Conservation (phyloP, 2,888 invertebrate genomes). For the Ichneumon xanthorius region DNA sequence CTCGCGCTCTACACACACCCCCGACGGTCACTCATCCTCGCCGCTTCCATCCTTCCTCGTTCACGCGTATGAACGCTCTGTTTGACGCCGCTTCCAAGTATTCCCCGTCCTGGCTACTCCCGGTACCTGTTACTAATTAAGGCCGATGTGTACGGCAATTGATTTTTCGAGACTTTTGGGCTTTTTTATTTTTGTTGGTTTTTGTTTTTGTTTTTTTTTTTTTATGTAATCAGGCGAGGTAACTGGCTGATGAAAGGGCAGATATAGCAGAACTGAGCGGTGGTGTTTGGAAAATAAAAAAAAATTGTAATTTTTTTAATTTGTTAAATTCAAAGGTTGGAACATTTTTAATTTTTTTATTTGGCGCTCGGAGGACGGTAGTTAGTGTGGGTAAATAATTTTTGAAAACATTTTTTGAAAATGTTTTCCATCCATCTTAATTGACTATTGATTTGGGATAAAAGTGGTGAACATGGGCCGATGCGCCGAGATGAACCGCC, state of each 20-base stretch:
- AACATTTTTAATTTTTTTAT: too few species aligned
- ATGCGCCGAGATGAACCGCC: too few species aligned
- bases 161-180: not conserved
- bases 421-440: too few species aligned
- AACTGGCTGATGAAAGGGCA: too few species aligned
- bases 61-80: slow-evolving; percentile 20
- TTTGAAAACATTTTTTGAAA: too few species aligned
- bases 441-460: too few species aligned
- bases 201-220: slow-evolving; percentile 14
- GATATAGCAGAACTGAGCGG: too few species aligned
- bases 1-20: not conserved
- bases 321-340: too few species aligned
- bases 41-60: slow-evolving; percentile 13
- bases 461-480: too few species aligned
- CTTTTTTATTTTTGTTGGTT: not conserved
- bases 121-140: slow-evolving; percentile 14
- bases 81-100: slow-evolving; percentile 56
- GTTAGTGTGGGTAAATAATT: too few species aligned
- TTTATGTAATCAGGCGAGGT: not conserved
- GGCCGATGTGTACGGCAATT: slow-evolving; percentile 1
- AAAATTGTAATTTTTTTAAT: too few species aligned
- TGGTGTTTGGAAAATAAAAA: not conserved
- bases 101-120: slow-evolving; percentile 39
- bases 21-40: slow-evolving; percentile 22
- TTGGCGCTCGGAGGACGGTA: too few species aligned